Evolutionary conservation across 2,797 vertebrate genomes (phyloP), one percentile per base, ranked within the genome.

Genomic region (Coregonus ussuriensis): DNA sequence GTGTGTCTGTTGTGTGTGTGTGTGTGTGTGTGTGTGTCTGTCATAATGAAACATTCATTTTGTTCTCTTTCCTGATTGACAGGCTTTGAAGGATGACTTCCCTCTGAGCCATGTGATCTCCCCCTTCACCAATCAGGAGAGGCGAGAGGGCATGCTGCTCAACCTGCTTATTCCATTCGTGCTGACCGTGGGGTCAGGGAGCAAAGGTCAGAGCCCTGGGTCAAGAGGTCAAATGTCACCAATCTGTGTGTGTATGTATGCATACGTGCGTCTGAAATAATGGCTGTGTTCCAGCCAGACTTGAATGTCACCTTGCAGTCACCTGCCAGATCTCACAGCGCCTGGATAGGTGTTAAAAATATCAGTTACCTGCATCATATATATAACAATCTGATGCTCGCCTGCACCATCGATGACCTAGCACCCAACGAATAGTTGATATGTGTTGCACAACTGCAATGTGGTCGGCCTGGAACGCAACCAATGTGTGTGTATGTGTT

Each of bases 31-130:
- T 52, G 16, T 56, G 53, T 56, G 15, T 31, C 3, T 5, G 15
- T 69, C 67, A 35, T n/a, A 35, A 33, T 35, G 35, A 35, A 18
- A 66, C 2, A 33, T 66, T 6, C 7, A 65, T 65, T 1, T 37
- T 72, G 11, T 3, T 33, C 35, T 65, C 29, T 71, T 77, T 54
- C 33, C 0, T n/a, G 3, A 56, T 79, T 91, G 89, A 77, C 84
- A 99, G 98, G 98, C 98, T 85, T 94, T 99, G 91, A 99, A 99
- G 93, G 98, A 99, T 74, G 98, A 99, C 94, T 99, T 99, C 47
- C 98, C 98, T 18, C 95, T 99, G 91, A 98, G 97, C 91, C 98
- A 99, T 82, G 98, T 99, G 94, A 98, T 99, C 93, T 99, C 98
- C 79, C 98, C 98, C 73, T 99, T 99, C 94, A 99, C 98, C 93